Base-by-base conservation (phyloP, 2,113 vertebrate genomes). In the Cyanistes caeruleus region DNA sequence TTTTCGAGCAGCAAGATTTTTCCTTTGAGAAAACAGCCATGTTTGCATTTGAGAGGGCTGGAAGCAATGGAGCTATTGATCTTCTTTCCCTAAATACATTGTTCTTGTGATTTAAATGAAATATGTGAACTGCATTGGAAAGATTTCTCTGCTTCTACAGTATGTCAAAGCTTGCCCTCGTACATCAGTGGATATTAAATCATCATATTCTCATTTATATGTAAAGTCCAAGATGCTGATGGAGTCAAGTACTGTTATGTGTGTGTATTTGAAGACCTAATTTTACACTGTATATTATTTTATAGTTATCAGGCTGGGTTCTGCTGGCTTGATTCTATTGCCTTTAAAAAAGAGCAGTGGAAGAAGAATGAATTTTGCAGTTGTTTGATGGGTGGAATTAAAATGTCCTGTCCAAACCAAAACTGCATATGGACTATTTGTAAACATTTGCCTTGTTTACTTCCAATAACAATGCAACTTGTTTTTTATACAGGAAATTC, bases 361-460 rank as follows among this genome's bases (percentile, higher is more conserved):
- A 59, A 92, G 46, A 76, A 37, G 23, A 84, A 84, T 22, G 74
- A 44, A 41, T 85, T 92, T 81, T 93, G 52, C 48, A 49, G 56
- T 73, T 68, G 17, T 77, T 73, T 84, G 90, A 59, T 48, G 83
- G 39, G 24, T 60, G 64, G 92, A 87, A 95, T 37, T n/a, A 84
- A 92, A 88, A 86, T 11, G 9, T 77, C 62, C 85, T 74, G 72
- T 37, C 83, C 83, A 93, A 93, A 78, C 72, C 59, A 59, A 92
- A 87, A 74, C 60, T 89, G 30, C 64, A 37, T 70, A 78, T 59
- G 52, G 73, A 18, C 55, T 49, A n/a, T 58, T 81, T 81, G 86
- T 56, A 89, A 97, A 95, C 73, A 60, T 74, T 90, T 80, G 30
- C 51, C 43, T 72, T 92, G 89, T 87, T 95, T 93, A 72, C 37